These are phyloP conservation scores for Martes martes DNA, from an alignment of 2,113 vertebrate genomes.

Conservation along the genomic window DNA sequence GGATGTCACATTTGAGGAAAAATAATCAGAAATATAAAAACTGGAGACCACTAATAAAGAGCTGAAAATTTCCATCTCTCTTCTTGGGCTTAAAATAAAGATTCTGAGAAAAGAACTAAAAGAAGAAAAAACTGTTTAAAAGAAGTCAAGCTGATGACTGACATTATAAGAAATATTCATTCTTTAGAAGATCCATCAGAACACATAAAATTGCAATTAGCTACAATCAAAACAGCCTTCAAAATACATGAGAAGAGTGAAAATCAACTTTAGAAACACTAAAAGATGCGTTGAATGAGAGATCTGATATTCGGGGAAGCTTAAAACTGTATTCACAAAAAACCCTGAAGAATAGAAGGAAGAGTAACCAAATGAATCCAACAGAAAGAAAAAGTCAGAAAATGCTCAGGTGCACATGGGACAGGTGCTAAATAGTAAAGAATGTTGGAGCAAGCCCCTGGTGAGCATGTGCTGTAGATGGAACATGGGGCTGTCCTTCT, in stretches of 20 bases:
- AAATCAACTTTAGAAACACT: neutral
- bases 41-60: neutral
- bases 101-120: neutral
- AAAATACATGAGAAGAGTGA: neutral
- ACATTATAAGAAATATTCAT: neutral
- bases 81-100: neutral
- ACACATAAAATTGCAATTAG: neutral
- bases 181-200: neutral
- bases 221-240: conserved; percentile 12
- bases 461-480: neutral
- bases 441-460: neutral
- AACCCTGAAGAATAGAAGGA: neutral
- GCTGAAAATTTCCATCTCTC: neutral
- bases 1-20: neutral
- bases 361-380: neutral
- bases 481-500: neutral
- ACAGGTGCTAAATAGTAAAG: neutral
- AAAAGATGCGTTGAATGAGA: neutral
- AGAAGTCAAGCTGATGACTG: neutral
- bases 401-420: neutral
- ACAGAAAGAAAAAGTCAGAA: neutral
- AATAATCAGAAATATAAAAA: conserved; percentile 13
- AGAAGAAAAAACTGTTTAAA: neutral
- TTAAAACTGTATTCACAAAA: neutral
- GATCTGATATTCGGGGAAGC: neutral